Evolutionary conservation across 2,888 invertebrate species (phyloP).

Genomic region (Leucoma salicis): DNA sequence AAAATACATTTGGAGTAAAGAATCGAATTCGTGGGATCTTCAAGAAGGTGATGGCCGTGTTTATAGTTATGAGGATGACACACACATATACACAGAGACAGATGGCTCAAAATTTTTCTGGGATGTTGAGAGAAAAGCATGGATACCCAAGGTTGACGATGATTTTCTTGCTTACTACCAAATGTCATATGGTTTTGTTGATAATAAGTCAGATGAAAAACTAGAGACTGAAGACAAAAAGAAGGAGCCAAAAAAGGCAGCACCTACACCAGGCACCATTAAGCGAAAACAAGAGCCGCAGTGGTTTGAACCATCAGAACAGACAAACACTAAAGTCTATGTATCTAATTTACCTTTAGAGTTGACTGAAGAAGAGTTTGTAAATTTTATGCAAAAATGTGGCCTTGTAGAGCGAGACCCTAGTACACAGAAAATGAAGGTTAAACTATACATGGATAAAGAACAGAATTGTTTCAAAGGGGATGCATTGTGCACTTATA

Average conservation of each 20-base stretch:
- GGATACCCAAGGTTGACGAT: conserved; percentile 98
- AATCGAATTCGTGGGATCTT: conserved; percentile 75
- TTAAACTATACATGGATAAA: conserved; percentile 94
- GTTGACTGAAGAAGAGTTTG: conserved; percentile 93
- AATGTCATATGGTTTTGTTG: conserved; percentile 94
- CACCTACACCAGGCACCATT: conserved; percentile 65
- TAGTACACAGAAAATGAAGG: conserved; percentile 89
- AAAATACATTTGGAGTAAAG: conserved; percentile 85
- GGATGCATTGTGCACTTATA: conserved; percentile 97
- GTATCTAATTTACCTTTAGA: conserved; percentile 95
- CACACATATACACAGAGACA: conserved; percentile 89
- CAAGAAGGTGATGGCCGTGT: conserved; percentile 55
- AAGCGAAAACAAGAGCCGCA: conserved; percentile 83
- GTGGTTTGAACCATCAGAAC: conserved; percentile 96
- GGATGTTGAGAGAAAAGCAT: conserved; percentile 94
- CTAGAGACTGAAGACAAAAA: conserved; percentile 54
- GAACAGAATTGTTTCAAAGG: conserved; percentile 93
- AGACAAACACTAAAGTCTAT: conserved; percentile 96
- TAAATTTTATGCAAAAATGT: conserved; percentile 97
- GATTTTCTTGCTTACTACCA: conserved; percentile 98
- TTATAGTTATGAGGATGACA: conserved; percentile 89
- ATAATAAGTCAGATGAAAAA: conserved; percentile 73
- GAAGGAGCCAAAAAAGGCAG: conserved; percentile 51
- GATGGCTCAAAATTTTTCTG: conserved; percentile 96
- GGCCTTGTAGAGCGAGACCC: conserved; percentile 96